These are phyloP conservation scores for Apodemia zela DNA, from an alignment of 2,888 invertebrate genomes.

Conservation along the genomic window DNA sequence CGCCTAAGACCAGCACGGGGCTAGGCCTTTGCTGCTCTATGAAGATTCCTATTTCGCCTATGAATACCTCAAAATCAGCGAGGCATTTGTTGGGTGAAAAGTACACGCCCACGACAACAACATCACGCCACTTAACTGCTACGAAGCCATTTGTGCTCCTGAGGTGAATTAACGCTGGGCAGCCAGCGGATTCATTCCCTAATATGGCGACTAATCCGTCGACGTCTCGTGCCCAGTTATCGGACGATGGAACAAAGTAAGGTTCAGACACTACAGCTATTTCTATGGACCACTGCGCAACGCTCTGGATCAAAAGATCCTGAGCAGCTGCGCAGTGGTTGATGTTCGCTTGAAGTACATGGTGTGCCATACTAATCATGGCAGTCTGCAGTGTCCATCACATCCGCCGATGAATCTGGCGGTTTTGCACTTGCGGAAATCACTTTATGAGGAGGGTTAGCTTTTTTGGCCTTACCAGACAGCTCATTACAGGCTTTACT, in stretches of 20 bases:
- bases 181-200: too few species aligned
- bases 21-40: not conserved
- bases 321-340: slow-evolving; percentile 12
- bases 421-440: not conserved
- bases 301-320: slow-evolving; percentile 6
- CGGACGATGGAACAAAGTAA: not conserved
- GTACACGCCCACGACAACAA: too few species aligned
- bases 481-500: not conserved
- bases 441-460: not conserved
- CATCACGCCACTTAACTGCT: too few species aligned
- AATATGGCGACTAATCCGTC: not conserved
- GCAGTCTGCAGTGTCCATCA: too few species aligned
- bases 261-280: not conserved
- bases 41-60: not conserved
- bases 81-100: not conserved
- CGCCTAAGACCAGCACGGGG: not conserved
- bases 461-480: not conserved
- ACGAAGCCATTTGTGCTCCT: too few species aligned
- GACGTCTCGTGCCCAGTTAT: not conserved
- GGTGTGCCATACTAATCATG: not conserved
- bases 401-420: too few species aligned
- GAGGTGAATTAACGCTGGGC: too few species aligned
- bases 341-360: slow-evolving; percentile 14
- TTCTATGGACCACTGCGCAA: not conserved
- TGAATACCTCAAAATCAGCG: not conserved